Conservation (phyloP, 2,888 invertebrate genomes). For the Drosophila buzzatii region DNA sequence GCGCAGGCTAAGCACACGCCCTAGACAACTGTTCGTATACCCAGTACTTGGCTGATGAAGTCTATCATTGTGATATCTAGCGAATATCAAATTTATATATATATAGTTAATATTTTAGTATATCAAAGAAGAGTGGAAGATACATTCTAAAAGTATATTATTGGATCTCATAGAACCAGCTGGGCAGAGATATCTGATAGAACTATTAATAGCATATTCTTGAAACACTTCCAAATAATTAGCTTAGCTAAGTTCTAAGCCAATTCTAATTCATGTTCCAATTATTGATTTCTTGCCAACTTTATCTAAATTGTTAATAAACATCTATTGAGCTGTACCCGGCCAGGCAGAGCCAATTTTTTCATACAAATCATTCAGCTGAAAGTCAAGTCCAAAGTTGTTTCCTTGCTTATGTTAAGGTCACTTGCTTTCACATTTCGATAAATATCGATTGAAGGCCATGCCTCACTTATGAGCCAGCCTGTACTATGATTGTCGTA, state of each 20-base stretch:
- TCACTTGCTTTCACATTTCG: constrained; percentile 3
- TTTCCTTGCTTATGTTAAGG: background rate
- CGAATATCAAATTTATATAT: too few relatives aligned
- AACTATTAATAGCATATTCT: background rate
- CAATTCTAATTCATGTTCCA: background rate
- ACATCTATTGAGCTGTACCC: too few relatives aligned
- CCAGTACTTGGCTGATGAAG: background rate
- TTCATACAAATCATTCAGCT: background rate
- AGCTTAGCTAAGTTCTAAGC: background rate
- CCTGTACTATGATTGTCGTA: background rate
- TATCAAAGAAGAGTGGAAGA: background rate
- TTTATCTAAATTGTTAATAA: background rate
- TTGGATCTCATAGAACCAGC: background rate
- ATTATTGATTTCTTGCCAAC: background rate
- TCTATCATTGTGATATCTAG: background rate
- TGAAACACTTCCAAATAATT: background rate
- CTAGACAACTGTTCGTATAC: constrained; percentile 27
- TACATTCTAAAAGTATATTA: background rate
- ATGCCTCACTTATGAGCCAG: background rate
- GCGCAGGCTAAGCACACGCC: constrained; percentile 18
- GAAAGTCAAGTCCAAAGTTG: background rate
- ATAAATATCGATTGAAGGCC: constrained; percentile 6
- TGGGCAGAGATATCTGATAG: background rate
- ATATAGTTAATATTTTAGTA: background rate
- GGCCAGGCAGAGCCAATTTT: too few relatives aligned